Percentiles rank a stretch among this genome's conserved stretches.
phyloP scores from a whole-genome alignment of 2,888 invertebrate genomes.

The Thymelicus acteon region DNA sequence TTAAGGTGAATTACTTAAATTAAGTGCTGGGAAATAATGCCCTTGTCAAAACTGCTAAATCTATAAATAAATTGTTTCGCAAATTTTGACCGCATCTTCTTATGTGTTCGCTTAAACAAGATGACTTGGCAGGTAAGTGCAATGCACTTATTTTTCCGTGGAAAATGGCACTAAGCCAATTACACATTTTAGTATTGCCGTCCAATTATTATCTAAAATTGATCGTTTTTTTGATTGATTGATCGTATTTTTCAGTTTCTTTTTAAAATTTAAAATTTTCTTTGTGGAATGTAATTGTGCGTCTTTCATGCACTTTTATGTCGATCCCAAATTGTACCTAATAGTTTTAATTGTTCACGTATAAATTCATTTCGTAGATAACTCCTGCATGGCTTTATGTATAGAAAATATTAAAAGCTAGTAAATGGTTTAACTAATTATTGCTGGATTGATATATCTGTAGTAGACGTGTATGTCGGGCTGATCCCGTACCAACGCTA shows the following conservation, averaged over 20 bases:
- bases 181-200: constrained; percentile 7
- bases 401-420: constrained; percentile 9
- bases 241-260: constrained; percentile 20
- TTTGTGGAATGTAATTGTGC: constrained; percentile 29
- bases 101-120: constrained; percentile 36
- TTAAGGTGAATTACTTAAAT: constrained; percentile 5
- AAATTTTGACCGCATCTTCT: constrained; percentile 26
- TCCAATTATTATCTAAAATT: constrained; percentile 10
- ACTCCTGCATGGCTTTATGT: constrained; percentile 27
- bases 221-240: constrained; percentile 7
- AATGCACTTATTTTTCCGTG: constrained; percentile 26
- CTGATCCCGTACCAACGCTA: constrained; percentile 24
- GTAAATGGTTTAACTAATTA: constrained; percentile 9
- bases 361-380: constrained; percentile 20
- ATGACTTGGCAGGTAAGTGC: constrained; percentile 38
- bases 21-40: not conserved
- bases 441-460: constrained; percentile 21
- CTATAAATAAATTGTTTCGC: constrained; percentile 21
- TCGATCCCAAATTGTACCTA: not conserved
- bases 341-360: constrained; percentile 18
- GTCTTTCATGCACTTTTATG: not conserved
- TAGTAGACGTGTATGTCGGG: constrained; percentile 25
- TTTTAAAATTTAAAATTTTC: not conserved
- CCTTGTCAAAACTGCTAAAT: constrained; percentile 3
- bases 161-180: constrained; percentile 19